phyloP scores from a whole-genome alignment of 2,888 invertebrate species.

The Acanthosepion pharaonis region DNA sequence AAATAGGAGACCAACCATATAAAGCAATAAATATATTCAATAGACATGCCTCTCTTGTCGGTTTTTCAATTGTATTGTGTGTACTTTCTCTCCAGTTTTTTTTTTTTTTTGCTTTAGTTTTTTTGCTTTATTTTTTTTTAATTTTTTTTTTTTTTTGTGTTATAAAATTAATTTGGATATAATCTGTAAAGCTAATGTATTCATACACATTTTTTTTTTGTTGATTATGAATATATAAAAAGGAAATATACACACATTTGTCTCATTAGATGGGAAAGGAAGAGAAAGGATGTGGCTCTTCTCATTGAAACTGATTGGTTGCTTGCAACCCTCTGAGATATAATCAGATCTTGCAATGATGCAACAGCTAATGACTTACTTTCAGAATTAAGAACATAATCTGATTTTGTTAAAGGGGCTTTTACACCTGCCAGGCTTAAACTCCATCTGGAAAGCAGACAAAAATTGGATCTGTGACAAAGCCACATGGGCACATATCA shows the following conservation, averaged over 20 bases:
- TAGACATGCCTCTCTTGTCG: too few relatives aligned
- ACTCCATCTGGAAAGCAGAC: not conserved
- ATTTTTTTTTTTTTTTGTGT: too few relatives aligned
- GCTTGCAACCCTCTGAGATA: not conserved
- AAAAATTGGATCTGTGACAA: not conserved
- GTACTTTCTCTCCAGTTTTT: too few relatives aligned
- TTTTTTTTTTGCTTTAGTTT: too few relatives aligned
- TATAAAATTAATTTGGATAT: too few relatives aligned
- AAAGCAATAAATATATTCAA: too few relatives aligned
- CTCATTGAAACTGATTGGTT: not conserved
- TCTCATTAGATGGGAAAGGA: not conserved
- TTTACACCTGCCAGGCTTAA: not conserved
- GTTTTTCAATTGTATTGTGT: too few relatives aligned
- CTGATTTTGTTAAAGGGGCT: not conserved
- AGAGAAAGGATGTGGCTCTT: not conserved
- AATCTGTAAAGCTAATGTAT: too few relatives aligned
- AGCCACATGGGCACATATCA: not conserved
- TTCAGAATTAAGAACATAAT: not conserved
- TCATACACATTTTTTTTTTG: too few relatives aligned
- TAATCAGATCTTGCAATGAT: not conserved
- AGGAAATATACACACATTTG: not conserved
- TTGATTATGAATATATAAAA: not conserved
- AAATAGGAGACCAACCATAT: too few relatives aligned
- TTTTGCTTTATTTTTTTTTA: too few relatives aligned
- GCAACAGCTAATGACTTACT: not conserved